Evolutionary conservation across 2,888 invertebrate species (phyloP).

Genomic region (Diarsia rubi): DNA sequence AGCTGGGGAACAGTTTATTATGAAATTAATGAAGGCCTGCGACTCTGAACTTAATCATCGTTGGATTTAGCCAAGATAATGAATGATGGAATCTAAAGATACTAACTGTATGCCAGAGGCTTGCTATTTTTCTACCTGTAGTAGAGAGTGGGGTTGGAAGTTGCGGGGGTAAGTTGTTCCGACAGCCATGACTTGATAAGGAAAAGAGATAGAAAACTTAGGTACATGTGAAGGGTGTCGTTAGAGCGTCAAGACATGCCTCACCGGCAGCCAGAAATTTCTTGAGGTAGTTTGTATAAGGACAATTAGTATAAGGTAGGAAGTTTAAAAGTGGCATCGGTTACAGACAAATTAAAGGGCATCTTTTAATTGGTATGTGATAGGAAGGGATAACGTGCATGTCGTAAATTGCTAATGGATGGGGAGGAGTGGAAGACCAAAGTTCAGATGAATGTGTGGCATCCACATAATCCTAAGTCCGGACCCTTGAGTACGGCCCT

Average conservation of each 20-base stretch:
- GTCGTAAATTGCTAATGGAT: neutral
- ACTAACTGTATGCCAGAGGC: neutral
- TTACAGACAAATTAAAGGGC: neutral
- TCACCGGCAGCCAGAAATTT: neutral
- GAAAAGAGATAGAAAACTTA: neutral
- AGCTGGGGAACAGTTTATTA: constrained; percentile 52
- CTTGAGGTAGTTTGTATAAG: neutral
- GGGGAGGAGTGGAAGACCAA: neutral
- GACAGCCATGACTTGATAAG: neutral
- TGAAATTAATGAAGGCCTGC: neutral
- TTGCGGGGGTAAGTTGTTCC: neutral
- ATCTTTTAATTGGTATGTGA: neutral
- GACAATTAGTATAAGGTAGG: neutral
- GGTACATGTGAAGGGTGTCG: neutral
- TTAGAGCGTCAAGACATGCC: neutral
- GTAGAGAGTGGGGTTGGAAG: neutral
- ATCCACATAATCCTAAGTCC: too few relatives aligned
- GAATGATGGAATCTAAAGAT: neutral
- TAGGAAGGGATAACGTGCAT: neutral
- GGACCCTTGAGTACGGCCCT: too few relatives aligned
- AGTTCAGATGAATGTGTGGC: neutral
- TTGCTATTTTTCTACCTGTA: neutral
- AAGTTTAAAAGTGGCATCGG: neutral
- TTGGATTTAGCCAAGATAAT: neutral
- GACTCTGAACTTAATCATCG: neutral